Evolutionary conservation across 2,797 vertebrate species (phyloP).

Genomic region (Anableps anableps): DNA sequence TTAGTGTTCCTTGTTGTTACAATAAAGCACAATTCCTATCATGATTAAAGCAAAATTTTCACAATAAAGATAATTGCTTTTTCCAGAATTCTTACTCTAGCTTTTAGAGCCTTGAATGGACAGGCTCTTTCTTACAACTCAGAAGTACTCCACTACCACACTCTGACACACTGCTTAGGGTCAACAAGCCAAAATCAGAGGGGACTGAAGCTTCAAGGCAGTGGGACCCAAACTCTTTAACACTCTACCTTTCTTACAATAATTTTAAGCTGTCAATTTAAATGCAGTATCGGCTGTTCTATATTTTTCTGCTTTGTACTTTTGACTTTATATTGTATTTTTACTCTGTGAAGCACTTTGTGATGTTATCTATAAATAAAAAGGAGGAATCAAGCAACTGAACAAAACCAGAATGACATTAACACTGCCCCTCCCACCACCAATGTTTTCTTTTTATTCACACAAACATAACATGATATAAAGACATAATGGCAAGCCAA

Average conservation of each 20-base stretch:
- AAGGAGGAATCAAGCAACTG: conserved; percentile 12
- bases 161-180: too few relatives aligned
- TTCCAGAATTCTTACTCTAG: background rate
- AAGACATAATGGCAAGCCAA: conserved; percentile 5
- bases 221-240: too few relatives aligned
- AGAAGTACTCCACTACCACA: too few relatives aligned
- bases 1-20: background rate
- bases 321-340: background rate
- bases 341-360: background rate
- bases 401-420: conserved; percentile 23
- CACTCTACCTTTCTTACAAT: too few relatives aligned
- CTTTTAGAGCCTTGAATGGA: background rate
- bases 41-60: background rate
- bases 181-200: too few relatives aligned
- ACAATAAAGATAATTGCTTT: background rate
- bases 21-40: background rate
- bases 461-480: background rate
- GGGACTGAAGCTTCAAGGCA: too few relatives aligned
- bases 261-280: too few relatives aligned
- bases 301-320: background rate
- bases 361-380: background rate
- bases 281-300: background rate
- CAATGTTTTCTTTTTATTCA: background rate
- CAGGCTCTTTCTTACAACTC: background rate
- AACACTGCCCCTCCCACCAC: conserved; percentile 1